Conservation (phyloP, 2,797 vertebrate genomes). For the Pantherophis alleghaniensis region DNA sequence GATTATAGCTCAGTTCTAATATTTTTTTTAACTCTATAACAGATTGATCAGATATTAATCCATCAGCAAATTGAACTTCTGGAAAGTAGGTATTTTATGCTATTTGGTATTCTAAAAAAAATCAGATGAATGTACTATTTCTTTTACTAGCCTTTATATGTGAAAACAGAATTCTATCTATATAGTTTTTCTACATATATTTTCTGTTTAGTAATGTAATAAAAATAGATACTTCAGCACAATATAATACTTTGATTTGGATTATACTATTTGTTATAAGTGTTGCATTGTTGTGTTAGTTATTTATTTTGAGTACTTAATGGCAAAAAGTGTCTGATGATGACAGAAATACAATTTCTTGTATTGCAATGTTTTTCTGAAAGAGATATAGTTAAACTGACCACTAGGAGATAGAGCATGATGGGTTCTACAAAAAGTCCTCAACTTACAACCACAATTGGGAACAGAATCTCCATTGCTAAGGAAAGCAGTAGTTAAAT, state of each 20-base stretch:
- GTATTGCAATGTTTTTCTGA: neutral
- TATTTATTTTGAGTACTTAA: neutral
- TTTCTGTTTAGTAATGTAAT: neutral
- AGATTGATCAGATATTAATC: constrained; percentile 91
- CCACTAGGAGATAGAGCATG: neutral
- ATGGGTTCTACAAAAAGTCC: neutral
- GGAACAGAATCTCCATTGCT: neutral
- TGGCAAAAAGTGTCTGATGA: neutral
- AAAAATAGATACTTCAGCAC: neutral
- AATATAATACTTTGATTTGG: neutral
- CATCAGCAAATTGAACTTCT: constrained; percentile 91
- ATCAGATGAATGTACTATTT: constrained; percentile 28
- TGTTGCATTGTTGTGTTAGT: neutral
- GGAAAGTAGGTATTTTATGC: constrained; percentile 76
- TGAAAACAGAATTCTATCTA: neutral
- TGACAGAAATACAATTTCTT: neutral
- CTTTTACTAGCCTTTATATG: neutral
- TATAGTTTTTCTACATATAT: neutral
- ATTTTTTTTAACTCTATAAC: constrained; percentile 48
- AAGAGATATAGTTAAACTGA: neutral
- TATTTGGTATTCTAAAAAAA: constrained; percentile 55
- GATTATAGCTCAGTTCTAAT: neutral
- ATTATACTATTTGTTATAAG: neutral
- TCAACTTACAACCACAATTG: neutral
- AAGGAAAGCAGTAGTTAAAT: neutral